phyloP scores from a whole-genome alignment of 1,140 invertebrate genomes.

The Drosophila auraria region DNA sequence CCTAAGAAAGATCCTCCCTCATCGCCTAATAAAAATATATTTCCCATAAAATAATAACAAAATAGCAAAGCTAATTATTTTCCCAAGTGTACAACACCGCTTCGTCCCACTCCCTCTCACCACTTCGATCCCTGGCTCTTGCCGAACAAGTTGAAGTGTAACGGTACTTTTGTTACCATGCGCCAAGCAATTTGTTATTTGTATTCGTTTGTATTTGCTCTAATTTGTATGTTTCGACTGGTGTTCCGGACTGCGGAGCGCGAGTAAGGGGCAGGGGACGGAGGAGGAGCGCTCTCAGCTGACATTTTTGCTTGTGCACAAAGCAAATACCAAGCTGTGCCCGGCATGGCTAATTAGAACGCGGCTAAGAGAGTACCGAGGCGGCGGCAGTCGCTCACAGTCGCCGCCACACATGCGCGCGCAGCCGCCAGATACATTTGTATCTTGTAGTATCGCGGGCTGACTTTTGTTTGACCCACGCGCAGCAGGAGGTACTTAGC shows the following conservation, averaged over 20 bases:
- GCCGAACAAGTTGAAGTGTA: slow-evolving; percentile 61
- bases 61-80: slow-evolving; percentile 11
- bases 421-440: slow-evolving; percentile 26
- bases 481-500: slow-evolving; percentile 21
- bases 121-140: slow-evolving; percentile 22
- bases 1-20: too few relatives aligned
- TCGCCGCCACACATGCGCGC: slow-evolving; percentile 27
- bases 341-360: slow-evolving; percentile 79
- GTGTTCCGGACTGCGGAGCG: neutral
- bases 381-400: slow-evolving; percentile 15
- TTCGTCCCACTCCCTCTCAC: slow-evolving; percentile 7
- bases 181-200: slow-evolving; percentile 75
- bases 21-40: neutral
- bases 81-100: slow-evolving; percentile 32
- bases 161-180: slow-evolving; percentile 80
- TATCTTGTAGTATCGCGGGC: slow-evolving; percentile 37
- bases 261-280: neutral
- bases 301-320: slow-evolving; percentile 78
- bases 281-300: slow-evolving; percentile 45
- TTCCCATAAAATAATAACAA: neutral
- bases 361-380: slow-evolving; percentile 33
- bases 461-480: slow-evolving; percentile 59
- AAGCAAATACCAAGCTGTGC: slow-evolving; percentile 80
- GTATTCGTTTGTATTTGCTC: slow-evolving; percentile 75
- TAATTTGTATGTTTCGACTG: slow-evolving; percentile 73